Percentiles rank a stretch among this genome's conserved stretches.
These are phyloP conservation scores for Lapara coniferarum DNA, from an alignment of 2,888 invertebrate genomes.

Conservation along the genomic window DNA sequence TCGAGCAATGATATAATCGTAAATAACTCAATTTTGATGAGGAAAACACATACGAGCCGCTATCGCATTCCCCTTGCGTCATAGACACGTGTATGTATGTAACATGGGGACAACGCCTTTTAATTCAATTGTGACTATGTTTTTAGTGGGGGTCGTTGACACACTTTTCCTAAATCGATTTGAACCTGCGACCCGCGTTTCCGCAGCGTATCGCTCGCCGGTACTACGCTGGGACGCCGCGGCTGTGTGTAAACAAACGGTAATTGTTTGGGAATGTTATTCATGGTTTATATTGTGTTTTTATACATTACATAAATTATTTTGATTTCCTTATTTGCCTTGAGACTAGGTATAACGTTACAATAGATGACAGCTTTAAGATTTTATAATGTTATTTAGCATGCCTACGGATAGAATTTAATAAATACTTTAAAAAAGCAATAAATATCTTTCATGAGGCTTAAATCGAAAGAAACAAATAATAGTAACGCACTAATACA, in stretches of 20 bases:
- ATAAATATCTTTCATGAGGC: no score
- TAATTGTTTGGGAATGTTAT: not conserved
- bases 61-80: constrained; percentile 33
- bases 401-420: no score
- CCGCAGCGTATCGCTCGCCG: constrained; percentile 46
- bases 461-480: no score
- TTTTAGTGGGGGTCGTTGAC: constrained; percentile 47
- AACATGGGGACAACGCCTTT: constrained; percentile 39
- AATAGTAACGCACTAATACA: no score
- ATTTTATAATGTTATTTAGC: no score
- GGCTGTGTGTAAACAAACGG: constrained; percentile 10
- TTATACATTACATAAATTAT: not conserved
- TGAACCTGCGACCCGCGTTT: constrained; percentile 62
- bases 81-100: not conserved
- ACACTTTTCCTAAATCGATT: constrained; percentile 51
- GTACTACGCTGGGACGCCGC: constrained; percentile 16
- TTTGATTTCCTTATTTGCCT: not conserved
- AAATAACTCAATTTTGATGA: constrained; percentile 42
- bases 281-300: not conserved
- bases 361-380: not conserved
- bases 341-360: not conserved
- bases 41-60: constrained; percentile 30
- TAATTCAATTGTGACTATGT: constrained; percentile 52
- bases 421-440: no score
- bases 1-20: constrained; percentile 26